Conservation (phyloP, 2,888 invertebrate genomes). For the Rosalia funebris region DNA sequence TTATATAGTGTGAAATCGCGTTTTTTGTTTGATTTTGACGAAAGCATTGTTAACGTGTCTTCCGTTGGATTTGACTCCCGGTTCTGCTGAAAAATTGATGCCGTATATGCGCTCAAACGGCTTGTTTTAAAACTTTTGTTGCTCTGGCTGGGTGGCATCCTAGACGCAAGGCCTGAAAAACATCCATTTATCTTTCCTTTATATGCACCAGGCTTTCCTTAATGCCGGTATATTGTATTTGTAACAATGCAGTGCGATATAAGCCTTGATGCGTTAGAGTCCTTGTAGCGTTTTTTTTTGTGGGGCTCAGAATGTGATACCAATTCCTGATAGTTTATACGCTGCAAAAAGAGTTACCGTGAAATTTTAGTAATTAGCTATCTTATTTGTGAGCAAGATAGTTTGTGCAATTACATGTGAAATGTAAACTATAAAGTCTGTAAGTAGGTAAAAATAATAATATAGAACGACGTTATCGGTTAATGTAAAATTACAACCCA, state of each 20-base stretch:
- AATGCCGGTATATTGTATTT: neutral
- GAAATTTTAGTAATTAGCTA: no score
- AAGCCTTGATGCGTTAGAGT: neutral
- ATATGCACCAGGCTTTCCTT: neutral
- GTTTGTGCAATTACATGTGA: no score
- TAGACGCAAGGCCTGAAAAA: slow-evolving; percentile 8
- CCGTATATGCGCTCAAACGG: slow-evolving; percentile 15
- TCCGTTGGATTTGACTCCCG: slow-evolving; percentile 24
- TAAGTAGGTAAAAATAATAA: no score
- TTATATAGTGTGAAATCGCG: slow-evolving; percentile 40
- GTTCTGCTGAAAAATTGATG: slow-evolving; percentile 30
- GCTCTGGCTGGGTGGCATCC: slow-evolving; percentile 13
- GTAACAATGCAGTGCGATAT: neutral
- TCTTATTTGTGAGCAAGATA: no score
- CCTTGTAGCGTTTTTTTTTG: no score
- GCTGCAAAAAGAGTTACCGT: no score
- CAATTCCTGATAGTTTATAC: no score
- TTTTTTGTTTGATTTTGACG: slow-evolving; percentile 43
- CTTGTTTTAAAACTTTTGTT: slow-evolving; percentile 30
- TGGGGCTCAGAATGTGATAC: no score
- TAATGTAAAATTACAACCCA: no score
- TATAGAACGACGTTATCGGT: no score
- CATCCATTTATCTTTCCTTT: slow-evolving; percentile 22
- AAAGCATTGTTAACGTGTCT: slow-evolving; percentile 34
- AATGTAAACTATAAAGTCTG: no score